These are phyloP conservation scores for Tympanoctomys barrerae DNA, from an alignment of 2,797 vertebrate genomes.

Conservation along the genomic window DNA sequence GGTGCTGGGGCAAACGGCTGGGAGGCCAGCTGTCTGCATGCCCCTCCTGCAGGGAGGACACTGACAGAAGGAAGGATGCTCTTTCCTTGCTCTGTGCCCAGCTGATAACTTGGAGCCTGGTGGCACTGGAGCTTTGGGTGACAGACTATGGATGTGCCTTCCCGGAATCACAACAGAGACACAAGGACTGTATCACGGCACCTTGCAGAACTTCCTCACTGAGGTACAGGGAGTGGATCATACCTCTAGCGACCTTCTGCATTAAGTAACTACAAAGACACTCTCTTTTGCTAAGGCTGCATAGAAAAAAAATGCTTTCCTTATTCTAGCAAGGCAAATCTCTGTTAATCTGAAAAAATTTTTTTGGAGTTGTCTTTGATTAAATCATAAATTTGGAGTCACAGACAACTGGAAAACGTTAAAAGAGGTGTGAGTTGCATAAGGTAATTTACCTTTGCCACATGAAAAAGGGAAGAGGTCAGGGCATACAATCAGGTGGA, in stretches of 20 bases:
- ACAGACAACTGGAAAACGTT: background rate
- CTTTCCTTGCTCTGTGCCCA: background rate
- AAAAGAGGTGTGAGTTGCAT: background rate
- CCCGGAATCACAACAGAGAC: background rate
- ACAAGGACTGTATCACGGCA: background rate
- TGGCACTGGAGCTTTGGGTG: background rate
- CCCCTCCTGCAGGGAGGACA: background rate
- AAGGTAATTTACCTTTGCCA: background rate
- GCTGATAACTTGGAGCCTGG: background rate
- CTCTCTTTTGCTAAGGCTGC: background rate
- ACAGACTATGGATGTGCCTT: background rate
- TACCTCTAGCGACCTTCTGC: background rate
- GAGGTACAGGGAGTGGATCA: background rate
- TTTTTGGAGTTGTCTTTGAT: background rate
- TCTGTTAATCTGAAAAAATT: background rate
- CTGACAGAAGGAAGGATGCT: too few relatives aligned
- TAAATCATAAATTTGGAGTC: background rate
- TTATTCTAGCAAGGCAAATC: background rate
- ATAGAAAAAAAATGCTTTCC: background rate
- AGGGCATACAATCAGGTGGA: background rate
- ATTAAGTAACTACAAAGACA: background rate
- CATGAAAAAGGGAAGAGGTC: background rate
- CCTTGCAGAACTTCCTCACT: background rate
- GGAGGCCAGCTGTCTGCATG: rapidly evolving
- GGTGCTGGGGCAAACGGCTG: background rate